phyloP scores from a whole-genome alignment of 2,797 vertebrate species.

The Gorsachius magnificus region DNA sequence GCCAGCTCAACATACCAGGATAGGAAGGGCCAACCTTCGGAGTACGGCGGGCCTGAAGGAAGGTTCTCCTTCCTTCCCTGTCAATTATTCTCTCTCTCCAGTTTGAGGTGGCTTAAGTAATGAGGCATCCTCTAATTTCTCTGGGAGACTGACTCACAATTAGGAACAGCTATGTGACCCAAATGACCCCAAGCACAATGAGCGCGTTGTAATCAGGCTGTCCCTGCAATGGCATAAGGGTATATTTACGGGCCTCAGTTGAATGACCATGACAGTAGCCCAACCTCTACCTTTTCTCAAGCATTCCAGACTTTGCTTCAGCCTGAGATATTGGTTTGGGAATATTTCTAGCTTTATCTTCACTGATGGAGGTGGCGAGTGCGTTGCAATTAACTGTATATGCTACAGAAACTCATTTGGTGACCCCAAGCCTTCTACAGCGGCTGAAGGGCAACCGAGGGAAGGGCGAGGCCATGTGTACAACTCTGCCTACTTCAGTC shows the following conservation, averaged over 20 bases:
- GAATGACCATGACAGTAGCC: background rate
- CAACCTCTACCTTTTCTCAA: background rate
- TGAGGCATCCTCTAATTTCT: background rate
- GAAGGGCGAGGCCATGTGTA: background rate
- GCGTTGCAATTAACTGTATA: background rate
- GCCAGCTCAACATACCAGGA: fast-evolving
- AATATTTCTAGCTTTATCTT: background rate
- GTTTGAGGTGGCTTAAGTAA: background rate
- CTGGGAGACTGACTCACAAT: background rate
- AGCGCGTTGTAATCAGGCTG: background rate
- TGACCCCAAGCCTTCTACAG: background rate
- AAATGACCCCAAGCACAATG: background rate
- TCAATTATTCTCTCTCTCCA: background rate
- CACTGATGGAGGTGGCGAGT: background rate
- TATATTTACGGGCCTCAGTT: background rate
- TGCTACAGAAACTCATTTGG: background rate
- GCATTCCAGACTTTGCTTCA: background rate
- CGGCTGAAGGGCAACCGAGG: background rate
- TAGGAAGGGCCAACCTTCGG: background rate
- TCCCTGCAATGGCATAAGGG: background rate
- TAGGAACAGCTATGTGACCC: background rate
- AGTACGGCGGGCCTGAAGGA: background rate
- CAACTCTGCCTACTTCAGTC: background rate
- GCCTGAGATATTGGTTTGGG: background rate
- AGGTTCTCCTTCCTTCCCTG: background rate